Evolutionary conservation across 1,140 invertebrate species (phyloP), one percentile per base, ranked within the genome.

Genomic region (Neelides sp.): DNA sequence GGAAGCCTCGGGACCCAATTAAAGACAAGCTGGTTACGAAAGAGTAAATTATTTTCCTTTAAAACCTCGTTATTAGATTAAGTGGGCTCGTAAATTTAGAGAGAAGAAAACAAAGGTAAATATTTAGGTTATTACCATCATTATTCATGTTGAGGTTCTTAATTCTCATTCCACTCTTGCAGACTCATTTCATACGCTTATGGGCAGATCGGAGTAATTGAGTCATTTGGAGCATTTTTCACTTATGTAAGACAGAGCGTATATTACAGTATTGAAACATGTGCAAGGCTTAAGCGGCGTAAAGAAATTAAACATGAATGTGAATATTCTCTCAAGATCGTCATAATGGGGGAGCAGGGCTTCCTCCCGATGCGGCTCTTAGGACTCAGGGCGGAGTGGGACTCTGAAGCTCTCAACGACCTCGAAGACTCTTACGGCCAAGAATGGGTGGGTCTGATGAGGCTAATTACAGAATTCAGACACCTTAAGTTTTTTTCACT

Each of bases 21-120:
- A 69, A 70, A 40, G 77, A 80, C 62, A 78, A 78, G 66, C 68
- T 80, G 50, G 78, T 80, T 39, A 77, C 57, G 46, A 48, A 48
- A 53, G 24, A 15, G 30, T 19, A 12, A 39, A 39, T 39, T 36
- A 4, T 2, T 3, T 2, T 2, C n/a, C 12, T 48, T 39, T 15
- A 19, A 10, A 39, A 39, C 19, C 7, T 39, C 19, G 7, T 39
- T 39, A 7, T 39, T 17, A 39, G 19, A 17, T 10, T 10, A 10
- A 13, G 7, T 45, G 30, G n/a, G n/a, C n/a, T n/a, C n/a, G 3
- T 30, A 24, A 3, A 45, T 45, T 45, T 30, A n/a, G n/a, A n/a
- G n/a, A n/a, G n/a, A n/a, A n/a, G n/a, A n/a, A n/a, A n/a, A n/a
- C n/a, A n/a, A n/a, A n/a, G n/a, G n/a, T n/a, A n/a, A n/a, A n/a